A percentile compares a stretch with the other conserved stretches of the same genome.
These are phyloP conservation scores for Ceratoteleas bidentatus DNA, from an alignment of 1,140 invertebrate species.

Conservation along the genomic window DNA sequence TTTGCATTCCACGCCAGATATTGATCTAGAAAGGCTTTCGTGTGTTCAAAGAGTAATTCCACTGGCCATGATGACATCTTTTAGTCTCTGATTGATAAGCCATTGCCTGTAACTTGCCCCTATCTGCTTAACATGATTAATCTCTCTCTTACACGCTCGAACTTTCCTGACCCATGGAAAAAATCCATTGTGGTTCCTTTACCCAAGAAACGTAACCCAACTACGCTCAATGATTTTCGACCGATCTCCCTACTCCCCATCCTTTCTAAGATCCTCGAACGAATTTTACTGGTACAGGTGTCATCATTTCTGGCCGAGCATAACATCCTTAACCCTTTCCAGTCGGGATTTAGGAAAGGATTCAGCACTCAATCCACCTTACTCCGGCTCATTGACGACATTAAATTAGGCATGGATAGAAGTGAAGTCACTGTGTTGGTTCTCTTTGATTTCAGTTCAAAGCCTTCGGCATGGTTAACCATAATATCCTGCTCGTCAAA, in stretches of 20 bases:
- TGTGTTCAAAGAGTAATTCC: background rate
- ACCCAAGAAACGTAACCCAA: background rate
- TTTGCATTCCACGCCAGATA: too few relatives aligned
- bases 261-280: too few relatives aligned
- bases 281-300: too few relatives aligned
- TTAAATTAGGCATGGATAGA: background rate
- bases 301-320: too few relatives aligned
- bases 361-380: slow-evolving; percentile 2
- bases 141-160: background rate
- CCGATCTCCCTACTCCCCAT: too few relatives aligned
- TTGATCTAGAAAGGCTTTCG: background rate
- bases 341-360: background rate
- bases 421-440: background rate
- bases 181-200: too few relatives aligned
- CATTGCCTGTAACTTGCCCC: too few relatives aligned
- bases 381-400: background rate
- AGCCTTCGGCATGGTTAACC: slow-evolving; percentile 3
- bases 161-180: background rate
- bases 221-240: too few relatives aligned
- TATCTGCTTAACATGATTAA: background rate
- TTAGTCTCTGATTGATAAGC: too few relatives aligned
- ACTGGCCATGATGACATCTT: too few relatives aligned
- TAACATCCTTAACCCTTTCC: background rate
- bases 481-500: background rate
- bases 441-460: slow-evolving; percentile 13